Evolutionary conservation across 2,888 invertebrate species (phyloP).

Genomic region (Dicyrtomina minuta): DNA sequence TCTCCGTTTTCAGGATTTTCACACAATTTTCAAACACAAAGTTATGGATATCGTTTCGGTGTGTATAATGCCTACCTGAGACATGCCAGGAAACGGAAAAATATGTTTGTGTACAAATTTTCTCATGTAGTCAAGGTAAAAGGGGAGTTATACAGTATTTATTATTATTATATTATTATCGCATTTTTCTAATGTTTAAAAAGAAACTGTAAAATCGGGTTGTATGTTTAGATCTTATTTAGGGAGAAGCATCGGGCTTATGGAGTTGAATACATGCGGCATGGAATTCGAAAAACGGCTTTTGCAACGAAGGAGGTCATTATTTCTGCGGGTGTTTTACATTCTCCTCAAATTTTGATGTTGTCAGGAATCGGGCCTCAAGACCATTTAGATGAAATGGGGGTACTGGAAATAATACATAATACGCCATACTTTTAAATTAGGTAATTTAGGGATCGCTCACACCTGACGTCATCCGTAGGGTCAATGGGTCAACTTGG

Average conservation of each 20-base stretch:
- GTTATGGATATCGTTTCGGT: too few species aligned
- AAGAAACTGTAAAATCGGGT: too few species aligned
- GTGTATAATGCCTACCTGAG: slow-evolving; percentile 34
- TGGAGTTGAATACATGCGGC: neutral
- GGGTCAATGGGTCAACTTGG: too few species aligned
- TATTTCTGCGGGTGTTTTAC: neutral
- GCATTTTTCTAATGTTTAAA: too few species aligned
- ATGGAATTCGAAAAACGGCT: neutral
- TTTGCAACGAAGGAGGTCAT: neutral
- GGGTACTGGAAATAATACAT: too few species aligned
- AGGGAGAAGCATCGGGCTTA: neutral
- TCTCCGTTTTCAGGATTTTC: too few species aligned
- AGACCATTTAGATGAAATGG: neutral
- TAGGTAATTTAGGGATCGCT: too few species aligned
- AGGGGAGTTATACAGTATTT: too few species aligned
- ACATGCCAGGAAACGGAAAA: slow-evolving; percentile 24
- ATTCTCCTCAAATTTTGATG: neutral
- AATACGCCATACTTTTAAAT: too few species aligned
- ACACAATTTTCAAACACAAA: too few species aligned
- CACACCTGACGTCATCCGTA: too few species aligned
- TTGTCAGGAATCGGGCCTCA: neutral
- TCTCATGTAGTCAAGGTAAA: slow-evolving; percentile 40
- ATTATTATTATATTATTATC: too few species aligned
- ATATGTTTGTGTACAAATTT: slow-evolving; percentile 43
- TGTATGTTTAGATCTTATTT: neutral